Percentiles rank a stretch among this genome's conserved stretches.
These are phyloP conservation scores for Hoplostethus atlanticus DNA, from an alignment of 2,797 vertebrate genomes.

Conservation along the genomic window DNA sequence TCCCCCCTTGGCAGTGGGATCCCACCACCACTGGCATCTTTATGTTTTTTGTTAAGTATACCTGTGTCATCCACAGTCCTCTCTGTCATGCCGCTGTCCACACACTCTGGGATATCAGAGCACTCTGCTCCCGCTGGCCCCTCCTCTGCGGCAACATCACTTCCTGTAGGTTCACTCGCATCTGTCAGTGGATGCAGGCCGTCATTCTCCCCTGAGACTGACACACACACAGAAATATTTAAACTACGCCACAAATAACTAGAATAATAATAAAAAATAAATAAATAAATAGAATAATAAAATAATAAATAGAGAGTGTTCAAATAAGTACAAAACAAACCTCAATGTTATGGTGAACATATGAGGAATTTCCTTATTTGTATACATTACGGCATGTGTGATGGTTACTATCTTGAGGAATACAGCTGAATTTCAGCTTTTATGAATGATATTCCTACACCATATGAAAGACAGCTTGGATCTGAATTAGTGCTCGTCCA, in stretches of 20 bases:
- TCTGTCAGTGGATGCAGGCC: constrained; percentile 8
- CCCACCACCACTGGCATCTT: background rate
- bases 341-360: background rate
- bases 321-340: background rate
- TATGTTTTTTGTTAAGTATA: background rate
- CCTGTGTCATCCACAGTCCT: constrained; percentile 44
- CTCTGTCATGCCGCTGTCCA: background rate
- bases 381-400: background rate
- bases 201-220: constrained; percentile 27
- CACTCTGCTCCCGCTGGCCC: constrained; percentile 15
- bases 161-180: constrained; percentile 16
- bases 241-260: background rate
- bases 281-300: background rate
- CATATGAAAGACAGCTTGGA: background rate
- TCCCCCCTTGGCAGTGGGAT: background rate
- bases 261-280: background rate
- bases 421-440: too few relatives aligned
- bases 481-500: background rate
- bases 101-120: background rate
- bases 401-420: background rate
- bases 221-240: constrained; percentile 4
- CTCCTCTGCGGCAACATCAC: background rate
- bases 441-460: too few relatives aligned
- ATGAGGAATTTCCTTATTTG: background rate
- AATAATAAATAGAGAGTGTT: background rate